A percentile compares a stretch with the other conserved stretches of the same genome.
phyloP scores from a whole-genome alignment of 1,140 invertebrate genomes.

The Colletes latitarsis region DNA sequence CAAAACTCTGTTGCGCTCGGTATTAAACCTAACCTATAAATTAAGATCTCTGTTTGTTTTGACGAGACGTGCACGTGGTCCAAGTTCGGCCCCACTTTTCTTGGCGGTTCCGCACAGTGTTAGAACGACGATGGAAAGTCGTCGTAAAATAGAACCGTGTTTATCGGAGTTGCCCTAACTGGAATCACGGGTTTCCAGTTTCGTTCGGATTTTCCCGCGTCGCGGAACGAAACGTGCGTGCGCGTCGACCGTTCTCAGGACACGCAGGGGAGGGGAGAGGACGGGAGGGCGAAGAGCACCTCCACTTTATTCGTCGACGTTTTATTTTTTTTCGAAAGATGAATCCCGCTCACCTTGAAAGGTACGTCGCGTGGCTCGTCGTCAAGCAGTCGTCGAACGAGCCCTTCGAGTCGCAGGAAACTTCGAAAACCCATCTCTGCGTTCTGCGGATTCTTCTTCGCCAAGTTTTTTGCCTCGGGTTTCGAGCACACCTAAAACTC shows the following conservation, averaged over 20 bases:
- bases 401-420: constrained; percentile 58
- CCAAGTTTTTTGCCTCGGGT: constrained; percentile 6
- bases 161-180: no score
- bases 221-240: constrained; percentile 7
- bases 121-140: no score
- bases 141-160: no score
- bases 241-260: constrained; percentile 37
- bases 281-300: constrained; percentile 26
- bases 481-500: no score
- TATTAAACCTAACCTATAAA: no score
- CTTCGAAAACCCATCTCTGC: constrained; percentile 51
- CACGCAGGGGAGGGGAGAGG: neutral
- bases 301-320: constrained; percentile 48
- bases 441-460: constrained; percentile 15
- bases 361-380: constrained; percentile 67
- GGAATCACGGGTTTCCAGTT: neutral
- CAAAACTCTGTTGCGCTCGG: no score
- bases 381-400: constrained; percentile 54
- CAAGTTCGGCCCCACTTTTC: no score
- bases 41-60: no score
- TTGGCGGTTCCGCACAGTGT: neutral
- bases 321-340: constrained; percentile 65
- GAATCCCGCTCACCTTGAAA: constrained; percentile 69
- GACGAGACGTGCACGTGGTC: no score
- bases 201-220: constrained; percentile 17